Base-by-base conservation (phyloP, 2,888 invertebrate species). In the Corythucha ciliata region DNA sequence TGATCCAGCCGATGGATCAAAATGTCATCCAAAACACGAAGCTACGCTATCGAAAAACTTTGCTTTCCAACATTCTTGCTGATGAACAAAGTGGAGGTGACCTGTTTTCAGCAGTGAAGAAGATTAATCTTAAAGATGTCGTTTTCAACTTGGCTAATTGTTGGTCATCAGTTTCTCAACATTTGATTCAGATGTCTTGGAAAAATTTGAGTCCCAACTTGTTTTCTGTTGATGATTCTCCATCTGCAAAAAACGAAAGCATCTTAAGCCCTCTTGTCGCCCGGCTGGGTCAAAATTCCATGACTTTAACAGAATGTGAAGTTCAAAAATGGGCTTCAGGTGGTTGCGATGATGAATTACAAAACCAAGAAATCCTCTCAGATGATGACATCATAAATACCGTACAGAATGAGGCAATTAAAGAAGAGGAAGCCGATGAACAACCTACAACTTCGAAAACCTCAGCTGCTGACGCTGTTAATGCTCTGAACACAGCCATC, bases 1-100 rank as follows among this genome's bases (percentile, higher is more conserved):
- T 52, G 10, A 25, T 34, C 18, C 34, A 51, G 51, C 44, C 44
- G 16, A 44, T 50, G 50, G 50, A 50, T 40, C 50, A 50, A 39
- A 45, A 27, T 6, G 22, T 52, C 14, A 33, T 52, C 22, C n/a
- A 48, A 41, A 16, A 21, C 22, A n/a, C 48, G 12, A 52, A 52
- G n/a, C 21, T 29, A 20, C 29, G 48, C 22, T 52, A 52, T 22
- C 27, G 40, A 10, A 20, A 22, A 22, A 16, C 22, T 24, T 48
- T 52, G 29, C 40, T 52, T n/a, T 10, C 29, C 12, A 16, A 24
- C 21, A 37, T 40, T 39, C 46, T 45, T 27, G 47, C 34, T 22
- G 45, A 14, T 37, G 45, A 39, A 14, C 40, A 36, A 7, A 20
- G 22, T 18, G 27, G 37, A 6, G 22, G 16, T 2, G 39, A 26